Base-by-base conservation (phyloP, 2,113 vertebrate genomes). In the Sinocyclocheilus anophthalmus region DNA sequence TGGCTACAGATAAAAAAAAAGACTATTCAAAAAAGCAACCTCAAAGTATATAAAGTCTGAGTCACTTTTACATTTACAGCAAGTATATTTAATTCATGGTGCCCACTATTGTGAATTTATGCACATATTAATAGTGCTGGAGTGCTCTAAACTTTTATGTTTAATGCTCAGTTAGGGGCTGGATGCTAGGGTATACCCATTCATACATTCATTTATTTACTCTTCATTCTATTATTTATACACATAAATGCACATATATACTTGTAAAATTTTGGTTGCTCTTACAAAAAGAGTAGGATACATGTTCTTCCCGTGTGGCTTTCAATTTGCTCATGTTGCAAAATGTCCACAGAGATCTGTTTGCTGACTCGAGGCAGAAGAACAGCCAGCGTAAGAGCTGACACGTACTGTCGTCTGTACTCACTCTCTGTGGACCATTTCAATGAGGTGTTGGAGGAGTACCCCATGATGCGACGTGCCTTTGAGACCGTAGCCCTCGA, bases 381-480 rank as follows among this genome's bases (percentile, higher is more conserved):
- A 90, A 99, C 98, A 0, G 98, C 98, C 83, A 99, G 98, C 0
- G 98, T 99, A 39, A 91, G 97, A 18, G 97, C 98, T 0, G 97
- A 99, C 80, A 99, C 98, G 85, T 99, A 99, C 94, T 99, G 98
- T 88, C 97, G 98, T 4, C 95, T 99, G 42, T 99, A 99, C 93
- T 99, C 98, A 0, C 94, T 99, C 85, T 97, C 97, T 0, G 98
- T 99, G 91, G 98, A 99, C 92, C 96, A 99, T 93, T 99, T 99
- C 92, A 97, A 99, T 0, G 97, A 99, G 93, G 98, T 99, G 48
- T 94, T 99, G 93, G 98, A 99, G 92, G 98, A 99, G 88, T 99
- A 97, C 86, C 97, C 98, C 90, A 98, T 99, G 98, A 99, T 99
- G 98, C 94, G 98, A 20, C 91, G 97, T 79, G 98, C 98, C 65